These are phyloP conservation scores for Tinea trinotella DNA, from an alignment of 2,888 invertebrate genomes.

Conservation along the genomic window DNA sequence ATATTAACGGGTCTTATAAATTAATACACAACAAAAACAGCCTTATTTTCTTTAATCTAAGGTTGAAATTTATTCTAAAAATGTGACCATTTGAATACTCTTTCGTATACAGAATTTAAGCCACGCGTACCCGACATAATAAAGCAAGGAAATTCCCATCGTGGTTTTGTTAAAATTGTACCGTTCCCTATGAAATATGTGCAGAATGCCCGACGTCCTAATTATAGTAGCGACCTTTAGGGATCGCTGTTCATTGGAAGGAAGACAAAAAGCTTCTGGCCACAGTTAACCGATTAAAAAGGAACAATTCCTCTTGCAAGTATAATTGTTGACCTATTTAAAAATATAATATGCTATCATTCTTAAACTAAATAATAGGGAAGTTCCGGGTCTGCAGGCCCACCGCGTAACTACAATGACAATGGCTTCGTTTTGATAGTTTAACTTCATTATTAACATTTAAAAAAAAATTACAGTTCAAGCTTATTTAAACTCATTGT, in stretches of 20 bases:
- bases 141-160: slow-evolving; percentile 6
- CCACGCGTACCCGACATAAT: not conserved
- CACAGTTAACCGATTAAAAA: not conserved
- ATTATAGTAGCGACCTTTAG: slow-evolving; percentile 5
- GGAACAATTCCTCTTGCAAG: not conserved
- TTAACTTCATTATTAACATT: too few species aligned
- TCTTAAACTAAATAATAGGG: not conserved
- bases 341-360: too few species aligned
- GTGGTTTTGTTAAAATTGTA: slow-evolving; percentile 9
- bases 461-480: too few species aligned
- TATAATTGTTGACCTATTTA: not conserved
- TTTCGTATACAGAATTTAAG: not conserved
- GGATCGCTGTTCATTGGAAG: not conserved
- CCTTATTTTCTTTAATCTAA: not conserved
- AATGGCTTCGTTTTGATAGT: too few species aligned
- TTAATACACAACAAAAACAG: not conserved
- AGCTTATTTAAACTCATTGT: too few species aligned
- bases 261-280: slow-evolving; percentile 4
- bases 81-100: too few species aligned
- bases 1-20: too few species aligned
- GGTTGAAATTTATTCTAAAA: too few species aligned
- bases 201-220: slow-evolving; percentile 1
- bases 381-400: too few species aligned
- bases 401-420: too few species aligned
- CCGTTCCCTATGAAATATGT: slow-evolving; percentile 9